Evolutionary conservation across 2,113 vertebrate species (phyloP), one percentile per base, ranked within the genome.

Genomic region (Plotosus lineatus): DNA sequence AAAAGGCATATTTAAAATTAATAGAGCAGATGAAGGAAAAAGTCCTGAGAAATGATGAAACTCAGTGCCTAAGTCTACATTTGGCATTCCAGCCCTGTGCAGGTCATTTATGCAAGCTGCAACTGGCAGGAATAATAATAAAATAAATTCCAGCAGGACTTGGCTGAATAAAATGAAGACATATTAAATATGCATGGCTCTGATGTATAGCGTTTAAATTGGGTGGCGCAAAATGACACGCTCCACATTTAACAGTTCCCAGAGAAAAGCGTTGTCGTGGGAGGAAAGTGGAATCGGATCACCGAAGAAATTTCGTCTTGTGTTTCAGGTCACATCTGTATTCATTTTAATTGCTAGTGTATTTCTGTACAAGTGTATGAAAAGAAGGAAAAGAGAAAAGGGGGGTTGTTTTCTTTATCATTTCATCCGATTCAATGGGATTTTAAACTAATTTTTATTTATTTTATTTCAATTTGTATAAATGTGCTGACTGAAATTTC

Each of bases 181-280:
- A 78, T 80, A 79, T 89, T 84, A 85, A 75, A 85, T 84, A 82
- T 87, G 82, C 85, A 81, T 75, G 44, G 61, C 53, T 77, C 78
- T 68, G 42, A 71, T 56, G 76, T 82, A 82, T 21, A 77, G 77
- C 78, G 78, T 86, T 87, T 86, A 46, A 81, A 84, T 58, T 85
- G 79, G 85, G 86, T 61, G 82, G 73, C 60, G 81, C 75, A 78
- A 85, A 90, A 91, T 90, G 33, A 85, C 86, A 88, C 31, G 87
- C 81, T 87, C 83, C 77, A 87, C 77, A 89, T 88, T 86, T 83
- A 77, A 79, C 77, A 84, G 80, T 83, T 85, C 77, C 88, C 81
- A 84, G 77, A 89, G 58, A 69, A 80, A 82, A 40, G 38, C 51
- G 78, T 75, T 69, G 9, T 36, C 23, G 9, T 71, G 82, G 63